Base-by-base conservation (phyloP, 2,113 vertebrate species). In the Gymnobelideus leadbeateri region DNA sequence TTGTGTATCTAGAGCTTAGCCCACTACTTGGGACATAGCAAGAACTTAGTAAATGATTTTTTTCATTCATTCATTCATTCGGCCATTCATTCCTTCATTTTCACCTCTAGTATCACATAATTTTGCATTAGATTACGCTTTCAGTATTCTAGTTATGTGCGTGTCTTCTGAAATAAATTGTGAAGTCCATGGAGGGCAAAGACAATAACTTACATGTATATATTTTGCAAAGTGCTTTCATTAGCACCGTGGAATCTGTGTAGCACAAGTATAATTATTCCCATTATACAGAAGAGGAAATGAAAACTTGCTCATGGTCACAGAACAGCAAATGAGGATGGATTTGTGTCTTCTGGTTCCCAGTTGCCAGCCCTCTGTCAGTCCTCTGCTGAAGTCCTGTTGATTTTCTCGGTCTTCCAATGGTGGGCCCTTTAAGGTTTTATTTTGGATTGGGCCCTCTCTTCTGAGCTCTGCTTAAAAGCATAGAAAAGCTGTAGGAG, bases 391-490 rank as follows among this genome's bases (percentile, higher is more conserved):
- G 37, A 84, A 23, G 68, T 43, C 68, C 19, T 84, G 19, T 43
- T 21, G 68, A 84, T 43, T 23, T 43, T 43, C 68, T 43, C n/a
- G 6, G 2, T 16, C 68, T 23, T 43, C 68, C 68, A 84, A 43
- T 84, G 68, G n/a, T 43, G 43, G n/a, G n/a, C n/a, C n/a, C 61
- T 77, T 77, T 77, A 77, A 12, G 14, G 61, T 77, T 77, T n/a
- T 12, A 4, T 77, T 47, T 49, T n/a, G 92, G 49, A 26, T 31
- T 43, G 50, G 84, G 46, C n/a, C 68, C 92, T 95, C 46, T 55
- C 57, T 93, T 91, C 92, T 91, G 55, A 68, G 68, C 96, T 95
- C 53, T 91, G 9, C 90, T 89, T 92, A 89, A 91, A 97, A 84
- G 24, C 14, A 16, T 21, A 84, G 89, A 54, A 91, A n/a, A 89